Percentiles rank a stretch among this genome's conserved stretches.
Conservation (phyloP, 2,113 vertebrate species). For the Gnathonemus echidnorhynchus region DNA sequence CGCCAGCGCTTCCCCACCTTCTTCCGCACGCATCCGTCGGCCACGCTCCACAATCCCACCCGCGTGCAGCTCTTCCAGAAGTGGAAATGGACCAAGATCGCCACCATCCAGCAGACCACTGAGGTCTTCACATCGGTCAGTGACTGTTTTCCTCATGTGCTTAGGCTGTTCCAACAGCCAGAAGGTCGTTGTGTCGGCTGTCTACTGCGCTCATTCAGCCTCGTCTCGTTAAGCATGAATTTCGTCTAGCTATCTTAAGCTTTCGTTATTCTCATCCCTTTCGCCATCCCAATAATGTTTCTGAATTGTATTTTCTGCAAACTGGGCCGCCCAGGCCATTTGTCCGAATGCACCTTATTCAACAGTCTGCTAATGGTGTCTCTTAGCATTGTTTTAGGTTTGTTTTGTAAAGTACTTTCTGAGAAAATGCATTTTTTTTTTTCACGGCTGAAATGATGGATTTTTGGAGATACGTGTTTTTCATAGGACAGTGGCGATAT, state of each 20-base stretch:
- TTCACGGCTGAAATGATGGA: neutral
- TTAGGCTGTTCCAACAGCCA: neutral
- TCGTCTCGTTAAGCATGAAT: neutral
- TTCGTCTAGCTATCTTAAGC: neutral
- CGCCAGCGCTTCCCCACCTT: conserved; percentile 89
- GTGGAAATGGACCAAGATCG: conserved; percentile 94
- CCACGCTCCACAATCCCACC: conserved; percentile 90
- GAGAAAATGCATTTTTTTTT: neutral
- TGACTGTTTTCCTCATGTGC: neutral
- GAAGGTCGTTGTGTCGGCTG: neutral
- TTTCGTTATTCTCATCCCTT: neutral
- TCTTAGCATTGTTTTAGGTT: neutral
- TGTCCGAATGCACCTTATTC: neutral
- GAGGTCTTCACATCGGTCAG: conserved; percentile 94
- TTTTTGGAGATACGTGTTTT: neutral
- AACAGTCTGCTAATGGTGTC: neutral
- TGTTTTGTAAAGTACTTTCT: neutral
- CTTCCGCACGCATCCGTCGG: conserved; percentile 87
- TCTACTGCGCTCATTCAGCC: neutral
- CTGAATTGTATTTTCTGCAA: neutral
- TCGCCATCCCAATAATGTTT: neutral
- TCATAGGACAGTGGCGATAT: neutral
- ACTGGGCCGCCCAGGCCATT: neutral
- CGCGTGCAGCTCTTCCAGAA: conserved; percentile 88
- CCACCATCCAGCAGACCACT: conserved; percentile 93